Conservation (phyloP, 2,888 invertebrate species). For the Drosophila testacea region DNA sequence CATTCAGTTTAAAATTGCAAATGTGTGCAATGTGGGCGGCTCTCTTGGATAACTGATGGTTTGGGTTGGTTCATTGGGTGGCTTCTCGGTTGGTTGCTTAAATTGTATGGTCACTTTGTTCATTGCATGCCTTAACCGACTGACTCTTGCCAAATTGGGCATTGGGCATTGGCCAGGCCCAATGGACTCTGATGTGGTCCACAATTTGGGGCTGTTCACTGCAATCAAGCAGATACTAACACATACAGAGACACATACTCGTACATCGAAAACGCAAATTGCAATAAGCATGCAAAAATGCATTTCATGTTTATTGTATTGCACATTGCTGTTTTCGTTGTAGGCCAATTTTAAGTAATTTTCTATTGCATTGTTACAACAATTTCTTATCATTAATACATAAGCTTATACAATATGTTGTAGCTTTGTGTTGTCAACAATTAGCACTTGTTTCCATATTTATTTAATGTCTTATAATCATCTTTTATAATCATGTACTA, state of each 20-base stretch:
- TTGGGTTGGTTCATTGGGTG: no score
- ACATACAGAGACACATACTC: slow-evolving; percentile 5
- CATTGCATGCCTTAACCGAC: slow-evolving; percentile 24
- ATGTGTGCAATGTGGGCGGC: slow-evolving; percentile 62
- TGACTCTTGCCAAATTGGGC: slow-evolving; percentile 62
- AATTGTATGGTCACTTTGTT: neutral
- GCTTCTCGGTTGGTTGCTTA: neutral
- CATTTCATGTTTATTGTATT: slow-evolving; percentile 52
- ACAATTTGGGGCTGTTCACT: slow-evolving; percentile 42
- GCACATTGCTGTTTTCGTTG: slow-evolving; percentile 2
- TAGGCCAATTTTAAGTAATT: neutral
- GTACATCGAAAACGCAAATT: slow-evolving; percentile 29
- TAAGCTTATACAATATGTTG: no score
- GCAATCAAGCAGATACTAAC: slow-evolving; percentile 59
- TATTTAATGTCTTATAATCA: no score
- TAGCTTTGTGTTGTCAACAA: no score
- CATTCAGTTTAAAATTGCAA: slow-evolving; percentile 76
- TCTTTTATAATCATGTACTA: no score
- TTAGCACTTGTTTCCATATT: no score
- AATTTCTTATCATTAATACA: no score
- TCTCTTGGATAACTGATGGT: slow-evolving; percentile 8
- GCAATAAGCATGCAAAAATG: slow-evolving; percentile 52
- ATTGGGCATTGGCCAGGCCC: slow-evolving; percentile 32
- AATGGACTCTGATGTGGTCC: neutral
- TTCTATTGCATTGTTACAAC: neutral